phyloP scores from a whole-genome alignment of 2,888 invertebrate species.

The Euproctis similis region DNA sequence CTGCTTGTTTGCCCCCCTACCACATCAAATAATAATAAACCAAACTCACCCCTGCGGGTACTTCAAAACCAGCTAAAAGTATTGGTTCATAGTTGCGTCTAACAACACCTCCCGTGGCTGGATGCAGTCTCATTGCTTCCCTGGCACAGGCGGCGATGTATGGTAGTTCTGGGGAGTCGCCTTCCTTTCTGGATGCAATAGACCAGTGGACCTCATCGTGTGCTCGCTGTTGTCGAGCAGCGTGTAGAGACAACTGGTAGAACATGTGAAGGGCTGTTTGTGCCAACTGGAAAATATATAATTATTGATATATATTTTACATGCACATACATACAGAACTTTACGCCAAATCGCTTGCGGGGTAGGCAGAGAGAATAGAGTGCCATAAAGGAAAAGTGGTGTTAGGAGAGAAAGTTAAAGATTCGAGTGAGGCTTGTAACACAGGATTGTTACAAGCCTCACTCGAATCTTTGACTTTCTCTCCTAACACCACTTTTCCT shows the following conservation, averaged over 20 bases:
- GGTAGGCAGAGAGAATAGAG: too few species aligned
- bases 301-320: neutral
- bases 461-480: too few species aligned
- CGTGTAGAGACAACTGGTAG: slow-evolving; percentile 60
- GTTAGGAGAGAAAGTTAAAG: too few species aligned
- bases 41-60: slow-evolving; percentile 61
- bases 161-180: slow-evolving; percentile 34
- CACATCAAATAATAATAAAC: too few species aligned
- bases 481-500: too few species aligned
- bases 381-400: neutral
- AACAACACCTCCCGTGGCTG: slow-evolving; percentile 60
- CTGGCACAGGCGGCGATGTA: slow-evolving; percentile 49
- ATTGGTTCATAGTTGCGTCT: slow-evolving; percentile 43
- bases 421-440: too few species aligned
- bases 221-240: slow-evolving; percentile 59
- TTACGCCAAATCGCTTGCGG: too few species aligned
- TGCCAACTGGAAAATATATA: slow-evolving; percentile 38
- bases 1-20: too few species aligned
- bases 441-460: too few species aligned
- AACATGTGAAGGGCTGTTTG: slow-evolving; percentile 60
- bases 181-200: slow-evolving; percentile 41
- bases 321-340: too few species aligned
- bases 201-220: slow-evolving; percentile 60
- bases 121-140: slow-evolving; percentile 58
- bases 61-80: slow-evolving; percentile 51